Evolutionary conservation across 1,140 invertebrate genomes (phyloP).

Genomic region (Calephelis nemesis): DNA sequence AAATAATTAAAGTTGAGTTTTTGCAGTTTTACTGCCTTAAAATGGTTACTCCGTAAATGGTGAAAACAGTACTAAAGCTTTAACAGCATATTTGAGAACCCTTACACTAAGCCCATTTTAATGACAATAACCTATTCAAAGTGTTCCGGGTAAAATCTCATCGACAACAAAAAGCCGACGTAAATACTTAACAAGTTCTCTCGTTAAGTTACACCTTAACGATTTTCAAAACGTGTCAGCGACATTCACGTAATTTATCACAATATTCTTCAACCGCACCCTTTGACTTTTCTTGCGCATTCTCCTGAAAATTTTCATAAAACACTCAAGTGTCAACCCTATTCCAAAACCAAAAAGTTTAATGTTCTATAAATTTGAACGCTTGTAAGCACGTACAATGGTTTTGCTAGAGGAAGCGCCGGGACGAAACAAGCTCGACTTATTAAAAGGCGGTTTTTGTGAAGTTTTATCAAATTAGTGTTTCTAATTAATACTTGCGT

Average conservation of each 20-base stretch:
- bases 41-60: too few relatives aligned
- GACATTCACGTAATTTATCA: conserved; percentile 12
- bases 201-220: conserved; percentile 7
- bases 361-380: neutral
- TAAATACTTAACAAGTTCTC: neutral
- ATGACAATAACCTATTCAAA: neutral
- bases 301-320: conserved; percentile 5
- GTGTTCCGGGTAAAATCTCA: conserved; percentile 1
- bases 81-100: too few relatives aligned
- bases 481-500: conserved; percentile 4
- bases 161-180: conserved; percentile 3
- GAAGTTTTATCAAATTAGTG: conserved; percentile 16
- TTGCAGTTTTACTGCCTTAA: too few relatives aligned
- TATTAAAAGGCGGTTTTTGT: conserved; percentile 16
- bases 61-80: too few relatives aligned
- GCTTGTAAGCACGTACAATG: conserved; percentile 9
- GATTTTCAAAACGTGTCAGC: conserved; percentile 14
- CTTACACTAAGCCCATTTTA: neutral
- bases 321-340: neutral
- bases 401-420: conserved; percentile 9
- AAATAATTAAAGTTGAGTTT: too few relatives aligned
- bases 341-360: neutral
- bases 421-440: conserved; percentile 2
- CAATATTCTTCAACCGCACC: conserved; percentile 11
- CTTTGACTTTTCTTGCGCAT: conserved; percentile 14